Percentiles rank a stretch among this genome's conserved stretches.
Evolutionary conservation across 64 coral and sea anemone species (phyloP).

Genomic region (Platygyra sinensis): DNA sequence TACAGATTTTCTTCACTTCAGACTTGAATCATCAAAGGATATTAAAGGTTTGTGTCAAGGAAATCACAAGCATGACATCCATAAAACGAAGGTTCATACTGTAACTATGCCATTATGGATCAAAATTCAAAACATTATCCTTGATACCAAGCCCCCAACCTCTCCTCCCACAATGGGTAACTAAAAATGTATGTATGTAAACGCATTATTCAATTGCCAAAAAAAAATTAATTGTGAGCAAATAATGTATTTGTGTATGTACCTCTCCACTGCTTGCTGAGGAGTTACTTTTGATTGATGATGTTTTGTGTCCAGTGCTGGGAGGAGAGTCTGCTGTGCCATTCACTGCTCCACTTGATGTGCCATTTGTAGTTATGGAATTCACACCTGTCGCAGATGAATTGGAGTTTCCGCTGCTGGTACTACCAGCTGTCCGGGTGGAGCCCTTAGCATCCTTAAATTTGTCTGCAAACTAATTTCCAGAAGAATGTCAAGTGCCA

Average conservation of each 20-base stretch:
- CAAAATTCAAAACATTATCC: too few relatives aligned
- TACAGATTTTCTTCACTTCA: background rate
- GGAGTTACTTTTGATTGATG: constrained; percentile 68
- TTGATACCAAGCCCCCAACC: too few relatives aligned
- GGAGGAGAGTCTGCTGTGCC: constrained; percentile 62
- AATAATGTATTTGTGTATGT: background rate
- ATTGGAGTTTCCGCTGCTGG: constrained; percentile 49
- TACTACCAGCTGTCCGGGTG: constrained; percentile 49
- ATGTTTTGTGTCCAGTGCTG: constrained; percentile 53
- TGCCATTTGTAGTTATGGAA: constrained; percentile 47
- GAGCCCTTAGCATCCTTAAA: constrained; percentile 84
- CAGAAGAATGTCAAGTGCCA: background rate
- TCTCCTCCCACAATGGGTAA: too few relatives aligned
- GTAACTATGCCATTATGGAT: too few relatives aligned
- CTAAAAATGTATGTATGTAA: too few relatives aligned
- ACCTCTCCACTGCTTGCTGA: constrained; percentile 90
- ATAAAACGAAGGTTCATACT: too few relatives aligned
- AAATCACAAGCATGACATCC: too few relatives aligned
- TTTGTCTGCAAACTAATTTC: constrained; percentile 88
- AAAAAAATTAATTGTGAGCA: too few relatives aligned
- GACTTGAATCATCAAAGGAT: background rate
- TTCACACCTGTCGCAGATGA: constrained; percentile 47
- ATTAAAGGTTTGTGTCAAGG: too few relatives aligned
- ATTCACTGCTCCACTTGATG: constrained; percentile 57
- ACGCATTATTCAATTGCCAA: too few relatives aligned